phyloP scores from a whole-genome alignment of 2,888 invertebrate species.

The Timema cristinae region DNA sequence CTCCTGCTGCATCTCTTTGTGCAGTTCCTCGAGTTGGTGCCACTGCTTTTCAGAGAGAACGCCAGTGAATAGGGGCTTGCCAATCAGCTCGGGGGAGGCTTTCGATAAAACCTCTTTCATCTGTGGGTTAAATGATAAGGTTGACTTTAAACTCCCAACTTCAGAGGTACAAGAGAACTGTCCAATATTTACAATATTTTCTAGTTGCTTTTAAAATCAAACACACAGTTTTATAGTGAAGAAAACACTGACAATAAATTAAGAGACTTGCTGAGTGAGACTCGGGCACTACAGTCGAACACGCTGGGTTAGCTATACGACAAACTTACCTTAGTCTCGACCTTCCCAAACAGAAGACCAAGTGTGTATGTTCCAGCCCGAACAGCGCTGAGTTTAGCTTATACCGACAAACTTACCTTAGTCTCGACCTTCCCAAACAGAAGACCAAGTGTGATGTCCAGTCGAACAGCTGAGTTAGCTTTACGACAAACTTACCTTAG shows the following conservation, averaged over 20 bases:
- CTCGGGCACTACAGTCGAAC: too few relatives aligned
- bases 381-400: background rate
- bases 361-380: conserved; percentile 63
- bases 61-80: conserved; percentile 70
- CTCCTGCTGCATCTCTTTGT: conserved; percentile 72
- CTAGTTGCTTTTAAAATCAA: background rate
- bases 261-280: background rate
- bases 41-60: conserved; percentile 77
- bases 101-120: conserved; percentile 41
- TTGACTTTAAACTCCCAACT: too few relatives aligned
- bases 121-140: too few relatives aligned
- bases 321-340: conserved; percentile 56
- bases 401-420: conserved; percentile 45
- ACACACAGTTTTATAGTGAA: background rate
- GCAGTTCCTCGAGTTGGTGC: conserved; percentile 65
- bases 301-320: background rate
- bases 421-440: conserved; percentile 74
- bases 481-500: conserved; percentile 46
- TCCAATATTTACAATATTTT: background rate
- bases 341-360: conserved; percentile 70
- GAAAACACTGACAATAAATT: background rate
- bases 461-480: background rate
- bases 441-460: too few relatives aligned
- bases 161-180: background rate
- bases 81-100: conserved; percentile 55